Evolutionary conservation across 2,888 invertebrate species (phyloP).

Genomic region (Limnephilus lunatus): DNA sequence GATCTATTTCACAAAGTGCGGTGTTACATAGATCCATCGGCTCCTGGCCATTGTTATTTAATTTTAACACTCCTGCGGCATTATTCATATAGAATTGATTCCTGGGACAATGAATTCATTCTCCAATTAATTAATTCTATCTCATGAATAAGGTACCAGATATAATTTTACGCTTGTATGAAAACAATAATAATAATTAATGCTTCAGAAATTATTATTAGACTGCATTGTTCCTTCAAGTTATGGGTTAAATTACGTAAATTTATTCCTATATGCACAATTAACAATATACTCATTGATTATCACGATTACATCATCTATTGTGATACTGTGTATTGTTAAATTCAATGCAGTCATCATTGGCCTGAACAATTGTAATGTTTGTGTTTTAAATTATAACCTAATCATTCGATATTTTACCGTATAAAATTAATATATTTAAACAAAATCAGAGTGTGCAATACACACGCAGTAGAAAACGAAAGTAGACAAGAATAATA

Average conservation of each 20-base stretch:
- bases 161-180: not conserved
- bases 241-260: not conserved
- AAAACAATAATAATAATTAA: slow-evolving; percentile 7
- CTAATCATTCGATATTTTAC: too few relatives aligned
- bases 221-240: not conserved
- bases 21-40: too few relatives aligned
- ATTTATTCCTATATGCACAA: not conserved
- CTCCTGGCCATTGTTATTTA: too few relatives aligned
- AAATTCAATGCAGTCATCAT: not conserved
- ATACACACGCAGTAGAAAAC: too few relatives aligned
- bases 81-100: not conserved
- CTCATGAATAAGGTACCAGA: not conserved
- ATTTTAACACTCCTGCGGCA: not conserved
- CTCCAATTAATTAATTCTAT: not conserved
- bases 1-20: too few relatives aligned
- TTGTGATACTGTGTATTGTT: not conserved
- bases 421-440: too few relatives aligned
- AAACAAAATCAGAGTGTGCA: too few relatives aligned
- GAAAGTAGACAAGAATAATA: too few relatives aligned
- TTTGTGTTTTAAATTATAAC: too few relatives aligned
- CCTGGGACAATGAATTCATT: not conserved
- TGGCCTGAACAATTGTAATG: too few relatives aligned
- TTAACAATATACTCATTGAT: too few relatives aligned
- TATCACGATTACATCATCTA: not conserved
- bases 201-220: not conserved